Evolutionary conservation across 2,888 invertebrate species (phyloP).

Genomic region (Carterocephalus palaemon): DNA sequence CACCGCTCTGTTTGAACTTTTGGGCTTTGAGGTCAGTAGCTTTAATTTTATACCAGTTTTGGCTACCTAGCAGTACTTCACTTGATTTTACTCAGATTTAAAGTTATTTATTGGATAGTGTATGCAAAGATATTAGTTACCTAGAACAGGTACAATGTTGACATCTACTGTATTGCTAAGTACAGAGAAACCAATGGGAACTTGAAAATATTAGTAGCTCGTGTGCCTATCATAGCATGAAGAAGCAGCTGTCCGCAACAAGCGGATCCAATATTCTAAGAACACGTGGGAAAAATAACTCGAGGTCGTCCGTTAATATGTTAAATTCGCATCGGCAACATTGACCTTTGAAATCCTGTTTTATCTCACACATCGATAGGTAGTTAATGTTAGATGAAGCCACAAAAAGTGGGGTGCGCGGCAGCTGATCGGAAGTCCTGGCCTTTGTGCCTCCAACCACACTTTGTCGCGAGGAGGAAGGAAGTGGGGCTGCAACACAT

Average conservation of each 20-base stretch:
- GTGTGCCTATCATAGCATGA: too few relatives aligned
- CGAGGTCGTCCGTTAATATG: slow-evolving; percentile 12
- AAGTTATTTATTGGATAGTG: too few relatives aligned
- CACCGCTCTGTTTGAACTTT: not conserved
- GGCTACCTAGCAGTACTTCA: too few relatives aligned
- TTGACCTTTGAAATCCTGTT: slow-evolving; percentile 14
- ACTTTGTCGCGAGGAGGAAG: slow-evolving; percentile 61
- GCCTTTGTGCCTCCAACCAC: slow-evolving; percentile 70
- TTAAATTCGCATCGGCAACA: slow-evolving; percentile 16
- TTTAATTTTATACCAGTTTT: too few relatives aligned
- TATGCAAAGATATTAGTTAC: too few relatives aligned
- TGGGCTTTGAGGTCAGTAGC: slow-evolving; percentile 1
- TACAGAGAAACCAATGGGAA: too few relatives aligned
- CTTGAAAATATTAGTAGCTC: too few relatives aligned
- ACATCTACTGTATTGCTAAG: too few relatives aligned
- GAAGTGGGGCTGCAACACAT: slow-evolving; percentile 43
- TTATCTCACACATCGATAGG: slow-evolving; percentile 28
- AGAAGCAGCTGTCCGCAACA: not conserved
- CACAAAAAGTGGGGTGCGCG: slow-evolving; percentile 61
- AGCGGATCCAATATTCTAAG: slow-evolving; percentile 4
- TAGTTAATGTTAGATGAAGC: slow-evolving; percentile 72
- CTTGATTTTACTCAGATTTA: too few relatives aligned
- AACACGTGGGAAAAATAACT: slow-evolving; percentile 14
- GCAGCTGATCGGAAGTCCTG: slow-evolving; percentile 79
- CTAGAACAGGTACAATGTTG: too few relatives aligned